Evolutionary conservation across 2,113 vertebrate genomes (phyloP).

Genomic region (Nicator chloris): DNA sequence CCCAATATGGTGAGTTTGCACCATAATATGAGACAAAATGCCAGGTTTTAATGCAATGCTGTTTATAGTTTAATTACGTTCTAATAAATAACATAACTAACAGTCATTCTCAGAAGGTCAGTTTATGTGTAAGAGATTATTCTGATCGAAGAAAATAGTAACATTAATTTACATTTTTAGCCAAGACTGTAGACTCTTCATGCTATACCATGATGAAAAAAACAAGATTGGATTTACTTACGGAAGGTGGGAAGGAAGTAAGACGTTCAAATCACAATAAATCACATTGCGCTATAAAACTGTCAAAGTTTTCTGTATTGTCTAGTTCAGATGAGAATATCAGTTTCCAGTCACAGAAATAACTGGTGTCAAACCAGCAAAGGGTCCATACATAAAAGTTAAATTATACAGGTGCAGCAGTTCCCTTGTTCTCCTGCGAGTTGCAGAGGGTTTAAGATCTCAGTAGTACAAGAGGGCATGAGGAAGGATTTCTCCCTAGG

Average conservation of each 20-base stretch:
- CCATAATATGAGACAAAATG: background rate
- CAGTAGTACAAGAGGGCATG: background rate
- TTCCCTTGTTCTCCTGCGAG: background rate
- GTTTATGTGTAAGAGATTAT: background rate
- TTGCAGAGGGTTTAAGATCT: background rate
- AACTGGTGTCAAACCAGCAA: background rate
- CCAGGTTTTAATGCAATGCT: background rate
- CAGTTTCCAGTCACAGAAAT: background rate
- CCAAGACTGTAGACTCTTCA: background rate
- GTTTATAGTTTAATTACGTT: background rate
- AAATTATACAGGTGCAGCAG: background rate
- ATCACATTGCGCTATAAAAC: background rate
- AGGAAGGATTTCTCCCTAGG: background rate
- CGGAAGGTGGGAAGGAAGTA: accelerated
- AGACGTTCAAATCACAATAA: background rate
- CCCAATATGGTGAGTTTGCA: background rate
- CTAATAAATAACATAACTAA: background rate
- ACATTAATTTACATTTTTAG: background rate
- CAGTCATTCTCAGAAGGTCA: background rate
- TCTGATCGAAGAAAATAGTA: background rate
- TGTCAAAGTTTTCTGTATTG: background rate
- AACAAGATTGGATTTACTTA: background rate
- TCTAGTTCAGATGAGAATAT: background rate
- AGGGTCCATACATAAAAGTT: background rate
- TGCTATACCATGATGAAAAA: background rate